Evolutionary conservation across 2,797 vertebrate genomes (phyloP).

Genomic region (Ceryle rudis): DNA sequence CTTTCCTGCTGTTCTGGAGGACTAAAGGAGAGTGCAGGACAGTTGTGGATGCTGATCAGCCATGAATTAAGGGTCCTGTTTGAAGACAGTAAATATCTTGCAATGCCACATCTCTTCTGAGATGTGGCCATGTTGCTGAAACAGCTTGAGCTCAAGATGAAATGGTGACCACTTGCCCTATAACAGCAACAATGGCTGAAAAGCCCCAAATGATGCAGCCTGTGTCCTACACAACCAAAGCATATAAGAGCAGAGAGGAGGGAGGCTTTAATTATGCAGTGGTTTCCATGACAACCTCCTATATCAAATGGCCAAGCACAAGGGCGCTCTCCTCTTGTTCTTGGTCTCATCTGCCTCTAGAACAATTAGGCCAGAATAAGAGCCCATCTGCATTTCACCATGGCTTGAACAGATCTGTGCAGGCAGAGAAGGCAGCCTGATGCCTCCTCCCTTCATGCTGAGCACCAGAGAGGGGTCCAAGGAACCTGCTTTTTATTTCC

Average conservation of each 20-base stretch:
- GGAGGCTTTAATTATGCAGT: background rate
- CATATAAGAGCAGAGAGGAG: background rate
- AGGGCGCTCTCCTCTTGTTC: background rate
- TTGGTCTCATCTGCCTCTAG: background rate
- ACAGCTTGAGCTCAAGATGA: background rate
- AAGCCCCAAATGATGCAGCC: background rate
- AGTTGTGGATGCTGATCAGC: background rate
- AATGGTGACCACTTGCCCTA: background rate
- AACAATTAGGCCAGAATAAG: background rate
- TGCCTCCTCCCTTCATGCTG: background rate
- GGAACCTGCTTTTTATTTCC: background rate
- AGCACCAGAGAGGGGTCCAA: background rate
- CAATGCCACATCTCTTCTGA: background rate
- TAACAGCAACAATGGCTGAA: background rate
- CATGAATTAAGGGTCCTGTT: rapidly evolving
- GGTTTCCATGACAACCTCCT: constrained; percentile 10
- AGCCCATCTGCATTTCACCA: background rate
- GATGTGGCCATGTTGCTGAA: rapidly evolving
- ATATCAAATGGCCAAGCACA: background rate
- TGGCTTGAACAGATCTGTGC: background rate
- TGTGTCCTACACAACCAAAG: background rate
- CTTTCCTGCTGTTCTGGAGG: background rate
- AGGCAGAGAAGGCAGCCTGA: background rate
- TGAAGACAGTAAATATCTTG: background rate
- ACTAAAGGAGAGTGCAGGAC: background rate